phyloP scores from a whole-genome alignment of 1,140 invertebrate genomes.

The Gyrodactylus bullatarudis region DNA sequence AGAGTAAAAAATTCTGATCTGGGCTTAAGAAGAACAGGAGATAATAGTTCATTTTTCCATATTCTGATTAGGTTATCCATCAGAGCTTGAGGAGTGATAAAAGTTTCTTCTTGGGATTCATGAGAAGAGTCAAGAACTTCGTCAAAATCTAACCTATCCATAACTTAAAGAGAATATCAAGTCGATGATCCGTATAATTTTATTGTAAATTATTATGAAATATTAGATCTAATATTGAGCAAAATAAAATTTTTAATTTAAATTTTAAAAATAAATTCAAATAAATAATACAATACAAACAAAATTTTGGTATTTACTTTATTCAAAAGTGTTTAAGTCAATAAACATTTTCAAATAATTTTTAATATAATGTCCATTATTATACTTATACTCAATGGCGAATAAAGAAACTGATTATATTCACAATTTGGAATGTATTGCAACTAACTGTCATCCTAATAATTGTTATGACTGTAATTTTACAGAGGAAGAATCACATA shows the following conservation, averaged over 20 bases:
- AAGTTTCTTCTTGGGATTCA: background rate
- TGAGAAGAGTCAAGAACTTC: background rate
- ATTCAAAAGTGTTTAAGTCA: background rate
- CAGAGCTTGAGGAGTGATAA: background rate
- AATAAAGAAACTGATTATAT: too few relatives aligned
- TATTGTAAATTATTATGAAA: too few relatives aligned
- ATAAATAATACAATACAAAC: background rate
- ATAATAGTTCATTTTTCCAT: background rate
- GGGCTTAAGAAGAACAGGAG: background rate
- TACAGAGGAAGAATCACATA: background rate
- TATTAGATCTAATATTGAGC: too few relatives aligned
- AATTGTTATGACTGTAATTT: background rate
- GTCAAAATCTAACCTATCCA: background rate
- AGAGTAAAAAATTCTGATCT: background rate
- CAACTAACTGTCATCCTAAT: background rate
- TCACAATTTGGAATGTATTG: background rate
- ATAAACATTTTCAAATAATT: background rate
- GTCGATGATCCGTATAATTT: too few relatives aligned
- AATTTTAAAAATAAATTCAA: background rate
- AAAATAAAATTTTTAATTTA: too few relatives aligned
- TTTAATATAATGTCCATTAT: background rate
- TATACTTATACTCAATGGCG: too few relatives aligned
- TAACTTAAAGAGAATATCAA: too few relatives aligned
- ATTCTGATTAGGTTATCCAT: background rate
- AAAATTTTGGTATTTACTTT: background rate